phyloP scores from a whole-genome alignment of 2,888 invertebrate genomes.

The Ischnura elegans region DNA sequence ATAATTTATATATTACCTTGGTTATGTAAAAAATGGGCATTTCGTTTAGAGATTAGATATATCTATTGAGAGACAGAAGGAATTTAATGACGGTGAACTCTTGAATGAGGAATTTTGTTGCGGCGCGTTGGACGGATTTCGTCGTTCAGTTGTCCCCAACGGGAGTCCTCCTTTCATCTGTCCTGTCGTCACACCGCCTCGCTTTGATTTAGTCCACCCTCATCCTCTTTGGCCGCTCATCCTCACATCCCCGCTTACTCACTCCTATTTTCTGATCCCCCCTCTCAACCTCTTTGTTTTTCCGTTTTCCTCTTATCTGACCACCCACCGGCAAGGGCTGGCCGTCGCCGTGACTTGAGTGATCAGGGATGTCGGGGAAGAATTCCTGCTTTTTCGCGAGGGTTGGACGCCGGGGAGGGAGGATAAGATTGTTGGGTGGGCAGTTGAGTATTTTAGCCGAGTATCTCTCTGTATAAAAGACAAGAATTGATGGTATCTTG shows the following conservation, averaged over 20 bases:
- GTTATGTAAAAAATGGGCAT: too few species aligned
- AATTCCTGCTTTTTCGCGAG: constrained; percentile 74
- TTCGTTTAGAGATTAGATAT: too few species aligned
- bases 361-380: constrained; percentile 69
- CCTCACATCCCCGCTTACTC: constrained; percentile 70
- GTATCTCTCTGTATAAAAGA: constrained; percentile 69
- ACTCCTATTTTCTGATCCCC: constrained; percentile 75
- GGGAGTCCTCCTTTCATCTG: neutral
- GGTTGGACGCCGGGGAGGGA: constrained; percentile 72
- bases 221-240: constrained; percentile 68
- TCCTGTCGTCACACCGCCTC: neutral
- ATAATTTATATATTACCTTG: too few species aligned
- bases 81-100: too few species aligned
- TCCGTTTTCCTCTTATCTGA: neutral
- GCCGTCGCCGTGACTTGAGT: constrained; percentile 21
- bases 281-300: constrained; percentile 72
- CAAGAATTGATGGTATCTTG: too few species aligned
- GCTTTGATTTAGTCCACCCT: neutral
- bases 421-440: neutral
- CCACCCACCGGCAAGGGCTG: neutral
- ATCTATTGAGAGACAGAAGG: too few species aligned
- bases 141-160: neutral
- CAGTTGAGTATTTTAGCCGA: constrained; percentile 69
- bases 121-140: neutral
- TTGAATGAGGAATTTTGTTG: too few species aligned